Base-by-base conservation (phyloP, 1,140 invertebrate species). In the Venustaconcha ellipsiformis region DNA sequence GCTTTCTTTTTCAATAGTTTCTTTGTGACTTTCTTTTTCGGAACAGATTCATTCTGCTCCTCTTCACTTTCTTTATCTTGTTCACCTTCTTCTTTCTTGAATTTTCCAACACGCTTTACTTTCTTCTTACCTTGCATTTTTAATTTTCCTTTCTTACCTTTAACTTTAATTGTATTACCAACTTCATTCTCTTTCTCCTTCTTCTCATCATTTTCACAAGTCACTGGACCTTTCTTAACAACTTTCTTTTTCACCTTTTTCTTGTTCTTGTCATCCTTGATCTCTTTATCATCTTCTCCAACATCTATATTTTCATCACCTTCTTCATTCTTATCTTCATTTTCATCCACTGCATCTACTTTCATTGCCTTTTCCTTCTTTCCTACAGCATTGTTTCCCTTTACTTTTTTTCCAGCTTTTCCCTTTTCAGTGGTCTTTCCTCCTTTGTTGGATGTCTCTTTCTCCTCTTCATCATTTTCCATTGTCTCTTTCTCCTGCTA, bases 231-330 rank as follows among this genome's bases (percentile, higher is more conserved):
- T 48, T 74, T 68, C 37, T 74, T 78, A 30, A 64, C 67, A 37
- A 37, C 37, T 37, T 67, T 66, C 62, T 72, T 77, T 60, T 73
- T 68, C 57, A 37, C n/a, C 23, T 69, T 69, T 73, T 20, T n/a
- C 62, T 63, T 37, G 15, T 37, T 23, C 57, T 37, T 20, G 15
- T 30, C 57, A 17, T 59, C 20, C 30, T 69, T 62, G 18, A 62
- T 60, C 17, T 57, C 48, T 59, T 69, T 59, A 57, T 60, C 56
- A 37, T 37, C 48, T 48, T 57, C 66, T 59, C 30, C 66, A n/a
- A 59, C 64, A 30, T 37, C 62, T 18, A 26, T 20, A 20, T 58
- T 76, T 23, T 37, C 62, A 59, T 72, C 68, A 14, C 20, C 26
- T 12, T 69, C 65, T 20, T 69, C 59, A 55, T 26, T 57, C 26